These are phyloP conservation scores for Sprattus sprattus DNA, from an alignment of 2,113 vertebrate species.

Conservation along the genomic window DNA sequence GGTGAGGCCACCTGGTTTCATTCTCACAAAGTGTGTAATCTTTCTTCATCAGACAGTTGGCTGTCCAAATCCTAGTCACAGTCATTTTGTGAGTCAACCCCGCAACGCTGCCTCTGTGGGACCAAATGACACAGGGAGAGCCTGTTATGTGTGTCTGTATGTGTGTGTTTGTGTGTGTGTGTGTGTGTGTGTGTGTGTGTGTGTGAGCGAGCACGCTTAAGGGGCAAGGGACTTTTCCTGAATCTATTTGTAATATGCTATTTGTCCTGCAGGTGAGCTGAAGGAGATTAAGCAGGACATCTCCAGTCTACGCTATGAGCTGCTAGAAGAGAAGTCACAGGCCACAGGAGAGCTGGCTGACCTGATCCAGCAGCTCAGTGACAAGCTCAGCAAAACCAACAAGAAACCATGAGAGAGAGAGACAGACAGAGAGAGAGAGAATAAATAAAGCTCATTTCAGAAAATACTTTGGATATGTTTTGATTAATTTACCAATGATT, in stretches of 20 bases:
- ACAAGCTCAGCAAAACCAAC: constrained; percentile 86
- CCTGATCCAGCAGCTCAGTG: constrained; percentile 88
- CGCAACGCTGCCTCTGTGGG: background rate
- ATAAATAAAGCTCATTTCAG: background rate
- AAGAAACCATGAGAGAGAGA: constrained; percentile 16
- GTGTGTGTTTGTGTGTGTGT: background rate
- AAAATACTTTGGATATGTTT: background rate
- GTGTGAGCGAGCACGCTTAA: background rate
- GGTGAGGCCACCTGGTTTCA: constrained; percentile 60
- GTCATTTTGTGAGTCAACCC: background rate
- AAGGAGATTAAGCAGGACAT: constrained; percentile 99
- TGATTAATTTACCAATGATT: background rate
- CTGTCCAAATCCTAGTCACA: background rate
- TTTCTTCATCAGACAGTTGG: background rate
- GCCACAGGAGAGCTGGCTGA: constrained; percentile 86
- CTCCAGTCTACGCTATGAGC: constrained; percentile 95
- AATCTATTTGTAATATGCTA: background rate
- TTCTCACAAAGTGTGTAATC: constrained; percentile 10
- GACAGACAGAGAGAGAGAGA: background rate
- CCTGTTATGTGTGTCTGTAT: background rate
- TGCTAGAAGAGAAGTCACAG: constrained; percentile 95
- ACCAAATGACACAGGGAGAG: background rate
- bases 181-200: background rate
- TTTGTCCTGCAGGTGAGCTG: constrained; percentile 81
- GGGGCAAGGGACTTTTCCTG: background rate